Evolutionary conservation across 2,888 invertebrate genomes (phyloP), one percentile per base, ranked within the genome.

Genomic region (Synergus japonicus): DNA sequence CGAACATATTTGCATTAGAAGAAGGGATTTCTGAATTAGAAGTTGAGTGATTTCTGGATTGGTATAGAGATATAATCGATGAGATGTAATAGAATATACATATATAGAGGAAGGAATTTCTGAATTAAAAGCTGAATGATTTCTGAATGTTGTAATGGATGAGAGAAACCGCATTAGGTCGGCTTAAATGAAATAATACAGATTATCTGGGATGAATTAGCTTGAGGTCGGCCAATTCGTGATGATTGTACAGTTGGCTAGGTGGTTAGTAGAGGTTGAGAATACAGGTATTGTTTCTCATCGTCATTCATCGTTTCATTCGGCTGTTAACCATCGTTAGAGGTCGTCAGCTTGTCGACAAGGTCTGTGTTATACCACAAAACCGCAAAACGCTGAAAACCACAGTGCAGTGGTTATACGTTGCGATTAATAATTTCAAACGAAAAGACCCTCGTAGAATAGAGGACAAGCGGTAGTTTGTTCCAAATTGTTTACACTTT

Each of bases 281-380:
- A 54, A 73, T 54, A n/a, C 37, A 54, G 10, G 43, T 10, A 43
- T 29, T 12, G 18, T 76, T 37, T 49, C 67, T 65, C 44, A 58
- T 80, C 79, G 80, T 81, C 82, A 79, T 85, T 86, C 86, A 86
- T 86, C 86, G 86, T 86, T 87, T 86, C 84, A 81, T 85, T 82
- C 82, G 81, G 76, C 86, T 86, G 87, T 87, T 88, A 89, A 85
- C 81, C 85, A 83, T 86, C 84, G 87, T 89, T 89, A 87, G 85
- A 86, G 86, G 84, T 85, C 81, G 86, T 85, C 82, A 82, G 83
- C 81, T 84, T 81, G 86, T 86, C 87, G 83, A 81, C 86, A 82
- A 78, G 85, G 84, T 83, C 83, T 84, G 87, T 81, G 87, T 85
- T 82, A 7, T n/a, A 81, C 88, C 87, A 77, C 88, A 86, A 84